A percentile compares a stretch with the other conserved stretches of the same genome.
Conservation (phyloP, 2,888 invertebrate species). For the Selenia dentaria region DNA sequence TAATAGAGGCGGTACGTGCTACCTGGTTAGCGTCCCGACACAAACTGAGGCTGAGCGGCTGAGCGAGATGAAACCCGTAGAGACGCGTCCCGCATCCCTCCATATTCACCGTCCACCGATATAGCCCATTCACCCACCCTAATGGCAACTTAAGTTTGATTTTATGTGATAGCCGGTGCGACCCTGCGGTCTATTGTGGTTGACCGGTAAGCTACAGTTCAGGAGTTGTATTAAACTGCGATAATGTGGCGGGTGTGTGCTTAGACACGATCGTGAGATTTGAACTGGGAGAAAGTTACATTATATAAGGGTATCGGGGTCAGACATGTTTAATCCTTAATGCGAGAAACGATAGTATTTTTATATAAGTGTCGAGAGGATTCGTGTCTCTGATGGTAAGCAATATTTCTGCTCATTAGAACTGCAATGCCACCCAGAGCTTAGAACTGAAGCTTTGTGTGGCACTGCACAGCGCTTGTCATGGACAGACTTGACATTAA, state of each 20-base stretch:
- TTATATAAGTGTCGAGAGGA: too few species aligned
- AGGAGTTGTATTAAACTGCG: slow-evolving; percentile 26
- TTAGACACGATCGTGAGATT: slow-evolving; percentile 21
- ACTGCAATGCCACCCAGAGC: too few species aligned
- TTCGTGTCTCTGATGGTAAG: too few species aligned
- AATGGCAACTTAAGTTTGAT: slow-evolving; percentile 49
- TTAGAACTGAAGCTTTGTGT: too few species aligned
- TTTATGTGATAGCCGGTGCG: slow-evolving; percentile 42
- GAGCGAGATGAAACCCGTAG: neutral
- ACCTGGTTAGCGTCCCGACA: slow-evolving; percentile 40
- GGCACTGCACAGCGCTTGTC: too few species aligned
- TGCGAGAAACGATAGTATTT: too few species aligned
- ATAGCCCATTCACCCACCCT: slow-evolving; percentile 36
- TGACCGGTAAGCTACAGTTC: slow-evolving; percentile 35
- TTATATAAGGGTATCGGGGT: too few species aligned
- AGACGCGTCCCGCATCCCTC: slow-evolving; percentile 29
- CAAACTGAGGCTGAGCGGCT: slow-evolving; percentile 59
- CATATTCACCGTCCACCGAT: slow-evolving; percentile 18
- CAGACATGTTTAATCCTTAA: too few species aligned
- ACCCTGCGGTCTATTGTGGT: slow-evolving; percentile 27
- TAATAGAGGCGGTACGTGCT: slow-evolving; percentile 42
- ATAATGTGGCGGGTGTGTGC: slow-evolving; percentile 19
- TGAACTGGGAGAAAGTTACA: slow-evolving; percentile 19
- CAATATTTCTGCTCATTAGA: too few species aligned
- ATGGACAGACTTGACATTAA: too few species aligned